Evolutionary conservation across 2,113 vertebrate species (phyloP), one percentile per base, ranked within the genome.

Genomic region (Seriola rivoliana): DNA sequence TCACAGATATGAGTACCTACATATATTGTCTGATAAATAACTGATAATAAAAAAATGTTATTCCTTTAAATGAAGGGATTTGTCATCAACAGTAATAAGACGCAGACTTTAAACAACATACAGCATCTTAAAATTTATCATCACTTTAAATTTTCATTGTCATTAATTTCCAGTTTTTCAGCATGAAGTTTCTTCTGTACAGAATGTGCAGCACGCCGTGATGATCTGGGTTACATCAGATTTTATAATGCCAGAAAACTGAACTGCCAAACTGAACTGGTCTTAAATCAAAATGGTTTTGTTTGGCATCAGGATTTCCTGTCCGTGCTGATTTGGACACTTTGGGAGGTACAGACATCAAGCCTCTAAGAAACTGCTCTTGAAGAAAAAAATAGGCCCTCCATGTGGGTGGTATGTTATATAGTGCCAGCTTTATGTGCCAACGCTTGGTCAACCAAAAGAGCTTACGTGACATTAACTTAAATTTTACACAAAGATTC

Each of bases 371-470:
- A 57, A 71, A 77, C n/a, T 16, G 54, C 4, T 34, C 5, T 12
- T 76, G 23, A 23, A 23, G 38, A 36, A 70, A 36, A 69, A 34
- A 29, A 40, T 4, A 16, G 57, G 23, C 52, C 62, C 13, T 54
- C 71, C 50, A 65, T 16, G 66, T 79, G 73, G 72, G 70, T 36
- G 78, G 78, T 66, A 54, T 57, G 23, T 34, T 32, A 10, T 13
- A 2, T 13, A 12, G 11, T 29, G 77, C 73, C 74, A 75, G n/a
- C 9, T 59, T 42, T 25, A 50, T 44, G 50, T 69, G 60, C 55
- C 55, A 57, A 64, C n/a, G 29, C 46, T 64, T 48, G 11, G 59
- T 64, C 19, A 34, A 46, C 10, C 14, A 50, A 50, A 50, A 50
- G 59, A 52, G 25, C 25, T 21, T 14, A 38, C 16, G 12, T 9